Conservation (phyloP, 2,888 invertebrate species). For the Lypha dubia region DNA sequence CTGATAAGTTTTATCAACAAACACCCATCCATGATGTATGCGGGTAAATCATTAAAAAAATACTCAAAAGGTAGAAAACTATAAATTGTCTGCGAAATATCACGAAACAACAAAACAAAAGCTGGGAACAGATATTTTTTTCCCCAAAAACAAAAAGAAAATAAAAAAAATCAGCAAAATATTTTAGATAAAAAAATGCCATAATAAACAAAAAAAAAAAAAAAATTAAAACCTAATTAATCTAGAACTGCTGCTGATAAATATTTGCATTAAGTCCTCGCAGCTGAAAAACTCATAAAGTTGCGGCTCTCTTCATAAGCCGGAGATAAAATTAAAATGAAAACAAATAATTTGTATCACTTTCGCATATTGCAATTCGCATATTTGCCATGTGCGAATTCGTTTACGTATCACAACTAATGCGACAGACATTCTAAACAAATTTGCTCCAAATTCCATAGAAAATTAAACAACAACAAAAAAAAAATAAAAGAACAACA, state of each 20-base stretch:
- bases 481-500: no score
- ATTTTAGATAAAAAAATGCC: slow-evolving; percentile 48
- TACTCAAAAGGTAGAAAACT: neutral
- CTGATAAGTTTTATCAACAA: neutral
- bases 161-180: slow-evolving; percentile 2
- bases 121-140: neutral
- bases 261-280: slow-evolving; percentile 16
- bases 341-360: slow-evolving; percentile 15
- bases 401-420: neutral
- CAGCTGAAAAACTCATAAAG: neutral
- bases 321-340: neutral
- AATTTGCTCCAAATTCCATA: slow-evolving; percentile 55
- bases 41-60: slow-evolving; percentile 12
- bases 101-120: neutral
- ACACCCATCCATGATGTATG: no score
- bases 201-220: neutral
- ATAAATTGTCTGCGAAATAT: slow-evolving; percentile 11
- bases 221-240: slow-evolving; percentile 10
- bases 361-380: slow-evolving; percentile 34
- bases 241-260: slow-evolving; percentile 16
- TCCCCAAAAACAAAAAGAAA: neutral
- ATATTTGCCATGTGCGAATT: slow-evolving; percentile 42
- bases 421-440: neutral
- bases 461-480: neutral
- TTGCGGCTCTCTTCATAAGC: slow-evolving; percentile 7